phyloP scores from a whole-genome alignment of 23 tunicate species.

The Styela plicata region DNA sequence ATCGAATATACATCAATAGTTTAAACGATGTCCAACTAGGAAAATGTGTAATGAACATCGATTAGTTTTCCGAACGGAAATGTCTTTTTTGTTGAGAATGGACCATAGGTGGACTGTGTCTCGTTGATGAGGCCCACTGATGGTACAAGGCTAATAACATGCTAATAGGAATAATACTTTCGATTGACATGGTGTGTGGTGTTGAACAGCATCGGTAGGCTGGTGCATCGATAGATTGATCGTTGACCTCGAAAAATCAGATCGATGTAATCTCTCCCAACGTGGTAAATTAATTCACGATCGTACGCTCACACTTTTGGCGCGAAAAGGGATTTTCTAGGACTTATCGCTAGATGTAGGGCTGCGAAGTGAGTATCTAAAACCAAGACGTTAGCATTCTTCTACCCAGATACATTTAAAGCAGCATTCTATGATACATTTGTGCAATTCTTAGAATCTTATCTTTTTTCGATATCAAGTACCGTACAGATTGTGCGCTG shows the following conservation, averaged over 20 bases:
- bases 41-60: not conserved
- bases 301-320: not conserved
- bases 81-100: no score
- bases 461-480: not conserved
- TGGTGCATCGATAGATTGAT: not conserved
- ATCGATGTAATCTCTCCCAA: not conserved
- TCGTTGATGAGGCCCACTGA: no score
- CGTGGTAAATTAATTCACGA: not conserved
- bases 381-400: not conserved
- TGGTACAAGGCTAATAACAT: no score
- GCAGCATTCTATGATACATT: no score
- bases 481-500: not conserved
- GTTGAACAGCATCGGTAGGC: not conserved
- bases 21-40: not conserved
- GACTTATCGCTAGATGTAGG: not conserved
- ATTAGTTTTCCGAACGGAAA: no score
- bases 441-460: no score
- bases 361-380: not conserved
- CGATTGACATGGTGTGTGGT: no score
- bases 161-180: no score
- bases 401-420: not conserved
- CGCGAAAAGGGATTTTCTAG: not conserved
- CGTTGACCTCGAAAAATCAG: not conserved
- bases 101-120: no score
- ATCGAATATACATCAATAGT: not conserved